Percentiles rank a stretch among this genome's conserved stretches.
These are phyloP conservation scores for Hystrix brachyura DNA, from an alignment of 2,113 vertebrate genomes.

Conservation along the genomic window DNA sequence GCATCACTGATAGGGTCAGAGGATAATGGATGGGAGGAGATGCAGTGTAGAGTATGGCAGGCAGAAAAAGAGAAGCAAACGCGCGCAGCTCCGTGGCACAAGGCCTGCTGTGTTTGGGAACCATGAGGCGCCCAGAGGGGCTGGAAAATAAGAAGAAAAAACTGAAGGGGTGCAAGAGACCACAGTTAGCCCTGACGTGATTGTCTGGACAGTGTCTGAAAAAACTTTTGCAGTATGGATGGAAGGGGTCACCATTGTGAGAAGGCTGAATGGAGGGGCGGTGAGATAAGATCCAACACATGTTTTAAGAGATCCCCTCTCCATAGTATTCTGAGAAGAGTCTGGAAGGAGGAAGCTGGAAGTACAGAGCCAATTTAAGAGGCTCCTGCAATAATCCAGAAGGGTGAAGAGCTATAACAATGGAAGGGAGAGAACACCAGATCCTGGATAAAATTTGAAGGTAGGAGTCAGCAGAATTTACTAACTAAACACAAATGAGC, in stretches of 20 bases:
- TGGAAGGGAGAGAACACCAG: not conserved
- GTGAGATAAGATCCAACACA: not conserved
- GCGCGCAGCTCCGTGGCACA: not conserved
- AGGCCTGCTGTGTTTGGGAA: not conserved
- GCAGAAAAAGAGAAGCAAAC: not conserved
- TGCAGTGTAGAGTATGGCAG: not conserved
- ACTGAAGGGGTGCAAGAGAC: not conserved
- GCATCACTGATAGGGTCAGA: not conserved
- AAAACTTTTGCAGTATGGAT: not conserved
- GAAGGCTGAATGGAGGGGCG: not conserved
- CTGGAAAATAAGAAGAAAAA: not conserved
- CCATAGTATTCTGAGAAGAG: not conserved
- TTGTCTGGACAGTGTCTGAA: not conserved
- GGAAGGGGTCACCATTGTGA: not conserved
- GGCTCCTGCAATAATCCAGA: not conserved
- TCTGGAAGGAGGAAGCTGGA: not conserved
- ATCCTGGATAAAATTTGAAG: not conserved
- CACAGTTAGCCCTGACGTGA: not conserved
- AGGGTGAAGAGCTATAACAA: not conserved
- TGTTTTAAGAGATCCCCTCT: not conserved
- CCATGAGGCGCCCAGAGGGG: not conserved
- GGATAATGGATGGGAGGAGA: not conserved
- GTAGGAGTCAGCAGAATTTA: not conserved
- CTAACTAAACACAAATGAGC: not conserved
- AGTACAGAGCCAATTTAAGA: not conserved